phyloP scores from a whole-genome alignment of 2,113 vertebrate genomes.

The Benitochromis conjunctus region DNA sequence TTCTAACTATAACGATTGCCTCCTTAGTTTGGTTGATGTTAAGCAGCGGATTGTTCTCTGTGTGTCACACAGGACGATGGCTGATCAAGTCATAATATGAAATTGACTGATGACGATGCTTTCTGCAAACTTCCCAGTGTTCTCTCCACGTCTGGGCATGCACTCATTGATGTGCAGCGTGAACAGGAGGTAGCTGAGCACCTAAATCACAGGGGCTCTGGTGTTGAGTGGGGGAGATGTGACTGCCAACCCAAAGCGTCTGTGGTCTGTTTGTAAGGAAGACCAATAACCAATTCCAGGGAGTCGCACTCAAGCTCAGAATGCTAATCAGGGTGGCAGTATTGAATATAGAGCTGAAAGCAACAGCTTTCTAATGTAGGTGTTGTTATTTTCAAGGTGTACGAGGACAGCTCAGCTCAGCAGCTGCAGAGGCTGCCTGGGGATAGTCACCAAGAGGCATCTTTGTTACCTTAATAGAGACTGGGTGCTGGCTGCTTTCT shows the following conservation, averaged over 20 bases:
- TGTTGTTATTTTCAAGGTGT: neutral
- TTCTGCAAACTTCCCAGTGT: neutral
- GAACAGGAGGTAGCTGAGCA: neutral
- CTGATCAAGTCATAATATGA: neutral
- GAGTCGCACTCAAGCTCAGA: neutral
- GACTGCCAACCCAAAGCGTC: neutral
- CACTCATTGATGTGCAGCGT: neutral
- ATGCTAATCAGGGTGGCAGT: neutral
- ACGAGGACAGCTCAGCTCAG: neutral
- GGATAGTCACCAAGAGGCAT: neutral
- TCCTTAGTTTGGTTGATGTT: neutral
- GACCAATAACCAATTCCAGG: neutral
- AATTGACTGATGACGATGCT: neutral
- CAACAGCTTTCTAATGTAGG: neutral
- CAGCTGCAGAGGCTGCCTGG: neutral
- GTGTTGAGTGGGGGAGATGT: neutral
- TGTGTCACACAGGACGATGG: accelerated
- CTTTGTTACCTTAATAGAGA: neutral
- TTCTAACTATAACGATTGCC: neutral
- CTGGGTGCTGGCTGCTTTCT: neutral
- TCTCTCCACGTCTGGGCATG: neutral
- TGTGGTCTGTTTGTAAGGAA: neutral
- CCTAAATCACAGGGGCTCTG: accelerated
- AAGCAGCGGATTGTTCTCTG: neutral
- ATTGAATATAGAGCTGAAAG: neutral